Evolutionary conservation across 1,140 invertebrate species (phyloP).

Genomic region (Trachymyrmex cornetzi): DNA sequence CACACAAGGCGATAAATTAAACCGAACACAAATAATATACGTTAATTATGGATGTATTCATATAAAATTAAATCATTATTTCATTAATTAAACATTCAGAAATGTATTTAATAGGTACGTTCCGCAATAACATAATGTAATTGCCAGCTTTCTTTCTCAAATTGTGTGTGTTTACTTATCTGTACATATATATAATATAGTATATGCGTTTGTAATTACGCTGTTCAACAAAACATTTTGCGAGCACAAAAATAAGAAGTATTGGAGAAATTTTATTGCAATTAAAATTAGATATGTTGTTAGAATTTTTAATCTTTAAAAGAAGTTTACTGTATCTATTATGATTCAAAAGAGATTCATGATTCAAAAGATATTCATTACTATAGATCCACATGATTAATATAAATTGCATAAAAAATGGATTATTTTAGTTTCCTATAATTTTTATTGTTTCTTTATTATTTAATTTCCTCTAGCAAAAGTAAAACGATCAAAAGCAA

Average conservation of each 20-base stretch:
- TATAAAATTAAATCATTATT: not conserved
- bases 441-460: constrained; percentile 22
- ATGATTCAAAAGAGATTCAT: no score
- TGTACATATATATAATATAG: not conserved
- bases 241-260: no score
- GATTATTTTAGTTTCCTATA: not conserved
- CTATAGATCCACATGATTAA: not conserved
- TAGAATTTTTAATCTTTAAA: no score
- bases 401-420: not conserved
- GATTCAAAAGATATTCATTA: no score
- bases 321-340: no score
- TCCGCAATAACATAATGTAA: not conserved
- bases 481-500: not conserved
- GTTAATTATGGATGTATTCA: constrained; percentile 10
- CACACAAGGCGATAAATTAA: constrained; percentile 38
- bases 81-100: not conserved
- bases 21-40: not conserved
- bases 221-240: no score
- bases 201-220: no score
- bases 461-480: not conserved
- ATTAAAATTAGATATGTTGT: no score
- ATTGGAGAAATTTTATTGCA: no score
- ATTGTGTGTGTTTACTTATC: not conserved
- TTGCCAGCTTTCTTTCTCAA: not conserved
- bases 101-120: not conserved